phyloP scores from a whole-genome alignment of 2,113 vertebrate species.

The Papio anubis region DNA sequence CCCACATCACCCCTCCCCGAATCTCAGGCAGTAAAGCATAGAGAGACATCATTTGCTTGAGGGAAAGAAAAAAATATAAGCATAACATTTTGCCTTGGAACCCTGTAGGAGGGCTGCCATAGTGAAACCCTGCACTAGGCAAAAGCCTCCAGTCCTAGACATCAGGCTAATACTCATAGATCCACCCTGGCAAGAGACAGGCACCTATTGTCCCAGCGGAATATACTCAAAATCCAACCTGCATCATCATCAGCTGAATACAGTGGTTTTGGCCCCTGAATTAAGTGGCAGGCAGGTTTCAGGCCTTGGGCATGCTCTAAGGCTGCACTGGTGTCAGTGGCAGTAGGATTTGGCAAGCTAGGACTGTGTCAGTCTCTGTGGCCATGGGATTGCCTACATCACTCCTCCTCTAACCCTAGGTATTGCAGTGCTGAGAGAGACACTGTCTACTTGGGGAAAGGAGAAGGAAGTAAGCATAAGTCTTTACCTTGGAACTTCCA shows the following conservation, averaged over 20 bases:
- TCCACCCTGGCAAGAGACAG: not conserved
- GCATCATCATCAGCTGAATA: not conserved
- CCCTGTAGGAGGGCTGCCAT: not conserved
- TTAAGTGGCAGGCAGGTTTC: not conserved
- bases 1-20: not conserved
- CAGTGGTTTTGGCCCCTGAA: not conserved
- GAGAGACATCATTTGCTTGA: not conserved
- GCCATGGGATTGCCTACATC: not conserved
- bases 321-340: not conserved
- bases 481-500: not conserved
- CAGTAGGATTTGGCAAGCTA: not conserved
- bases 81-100: not conserved
- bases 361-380: not conserved
- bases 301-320: not conserved
- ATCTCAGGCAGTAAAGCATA: not conserved
- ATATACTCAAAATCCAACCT: not conserved
- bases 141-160: not conserved
- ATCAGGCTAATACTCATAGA: not conserved
- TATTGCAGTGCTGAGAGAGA: not conserved
- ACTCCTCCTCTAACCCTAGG: not conserved
- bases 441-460: not conserved
- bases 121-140: not conserved
- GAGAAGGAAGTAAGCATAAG: not conserved
- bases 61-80: not conserved
- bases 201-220: not conserved